phyloP scores from a whole-genome alignment of 1,140 invertebrate genomes.

The Bicyclus anynana region DNA sequence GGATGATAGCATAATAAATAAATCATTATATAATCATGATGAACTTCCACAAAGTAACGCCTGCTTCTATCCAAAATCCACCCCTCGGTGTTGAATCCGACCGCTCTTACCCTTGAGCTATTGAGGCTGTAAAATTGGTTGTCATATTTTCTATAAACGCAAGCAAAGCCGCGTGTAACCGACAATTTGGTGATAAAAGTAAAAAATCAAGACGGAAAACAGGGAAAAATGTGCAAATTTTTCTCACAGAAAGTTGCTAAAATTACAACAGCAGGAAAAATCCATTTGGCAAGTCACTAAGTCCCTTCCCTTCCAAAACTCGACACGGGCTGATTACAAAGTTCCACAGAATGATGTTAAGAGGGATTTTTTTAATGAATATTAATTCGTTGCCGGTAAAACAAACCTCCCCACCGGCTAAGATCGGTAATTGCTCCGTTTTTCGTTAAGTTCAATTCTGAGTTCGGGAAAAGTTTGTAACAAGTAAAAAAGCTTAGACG shows the following conservation, averaged over 20 bases:
- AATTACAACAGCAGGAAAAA: constrained; percentile 41
- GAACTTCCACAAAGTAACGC: no score
- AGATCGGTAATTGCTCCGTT: constrained; percentile 68
- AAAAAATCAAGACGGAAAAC: not conserved
- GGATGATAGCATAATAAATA: no score
- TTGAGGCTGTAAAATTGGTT: no score
- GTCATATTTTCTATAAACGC: no score
- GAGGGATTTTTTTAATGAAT: constrained; percentile 75
- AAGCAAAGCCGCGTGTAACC: no score
- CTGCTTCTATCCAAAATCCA: no score
- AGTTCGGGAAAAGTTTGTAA: constrained; percentile 32
- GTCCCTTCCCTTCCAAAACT: constrained; percentile 30
- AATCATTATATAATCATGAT: no score
- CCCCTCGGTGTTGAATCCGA: no score
- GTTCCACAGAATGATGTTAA: constrained; percentile 65
- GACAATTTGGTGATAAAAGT: no score
- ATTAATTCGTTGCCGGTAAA: constrained; percentile 71
- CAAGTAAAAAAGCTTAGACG: constrained; percentile 12
- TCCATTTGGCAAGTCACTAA: constrained; percentile 44
- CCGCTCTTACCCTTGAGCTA: no score
- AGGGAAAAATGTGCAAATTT: not conserved
- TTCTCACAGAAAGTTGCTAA: not conserved
- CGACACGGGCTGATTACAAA: constrained; percentile 66
- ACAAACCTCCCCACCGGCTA: constrained; percentile 61
- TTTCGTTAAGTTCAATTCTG: constrained; percentile 51